Percentiles rank a stretch among this genome's conserved stretches.
Evolutionary conservation across 2,113 vertebrate species (phyloP).

Genomic region (Harpagus bidentatus): DNA sequence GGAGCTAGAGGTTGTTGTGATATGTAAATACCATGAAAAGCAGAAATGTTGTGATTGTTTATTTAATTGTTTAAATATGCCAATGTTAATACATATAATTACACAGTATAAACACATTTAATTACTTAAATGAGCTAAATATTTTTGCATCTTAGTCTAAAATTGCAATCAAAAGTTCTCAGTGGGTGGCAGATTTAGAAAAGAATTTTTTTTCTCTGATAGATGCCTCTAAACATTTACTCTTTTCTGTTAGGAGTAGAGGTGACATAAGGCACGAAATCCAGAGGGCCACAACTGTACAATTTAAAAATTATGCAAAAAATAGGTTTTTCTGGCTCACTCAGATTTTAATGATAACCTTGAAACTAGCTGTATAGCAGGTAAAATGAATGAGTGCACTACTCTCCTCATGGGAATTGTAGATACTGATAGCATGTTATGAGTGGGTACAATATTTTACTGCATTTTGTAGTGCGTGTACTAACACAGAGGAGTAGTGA

Average conservation of each 20-base stretch:
- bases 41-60: background rate
- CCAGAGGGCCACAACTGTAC: background rate
- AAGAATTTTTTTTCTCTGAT: background rate
- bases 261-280: background rate
- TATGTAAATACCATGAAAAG: background rate
- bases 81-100: background rate
- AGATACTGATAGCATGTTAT: background rate
- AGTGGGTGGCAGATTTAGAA: conserved; percentile 19
- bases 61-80: background rate
- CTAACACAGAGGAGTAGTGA: background rate
- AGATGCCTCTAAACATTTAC: background rate
- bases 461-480: background rate
- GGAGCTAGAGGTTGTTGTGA: background rate
- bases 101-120: conserved; percentile 4
- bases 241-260: background rate
- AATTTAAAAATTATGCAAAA: background rate
- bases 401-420: background rate
- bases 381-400: background rate
- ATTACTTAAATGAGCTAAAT: conserved; percentile 36
- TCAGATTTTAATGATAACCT: background rate
- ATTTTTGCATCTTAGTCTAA: background rate
- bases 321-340: background rate
- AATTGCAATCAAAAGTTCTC: conserved; percentile 36
- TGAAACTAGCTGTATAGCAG: background rate
- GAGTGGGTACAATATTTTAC: background rate